Percentiles rank a stretch among this genome's conserved stretches.
phyloP scores from a whole-genome alignment of 2,797 vertebrate genomes.

The Scyliorhinus canicula region DNA sequence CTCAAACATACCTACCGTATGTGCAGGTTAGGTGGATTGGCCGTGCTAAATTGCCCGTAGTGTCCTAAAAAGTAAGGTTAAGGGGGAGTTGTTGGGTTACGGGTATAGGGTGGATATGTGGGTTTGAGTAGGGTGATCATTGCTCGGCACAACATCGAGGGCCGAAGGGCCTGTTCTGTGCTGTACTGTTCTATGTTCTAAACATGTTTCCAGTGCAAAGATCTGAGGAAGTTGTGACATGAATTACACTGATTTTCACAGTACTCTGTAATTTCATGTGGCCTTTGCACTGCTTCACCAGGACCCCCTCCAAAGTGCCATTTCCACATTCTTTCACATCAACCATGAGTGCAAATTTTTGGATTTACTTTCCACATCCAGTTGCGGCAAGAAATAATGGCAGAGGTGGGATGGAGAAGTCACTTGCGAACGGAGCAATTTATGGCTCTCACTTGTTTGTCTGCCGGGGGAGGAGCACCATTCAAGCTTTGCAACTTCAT shows the following conservation, averaged over 20 bases:
- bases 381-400: not conserved
- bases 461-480: not conserved
- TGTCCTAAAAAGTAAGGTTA: no score
- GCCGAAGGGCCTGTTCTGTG: no score
- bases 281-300: not conserved
- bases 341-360: not conserved
- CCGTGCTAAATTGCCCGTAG: no score
- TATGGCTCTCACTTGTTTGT: not conserved
- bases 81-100: no score
- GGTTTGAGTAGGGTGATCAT: no score
- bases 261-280: not conserved
- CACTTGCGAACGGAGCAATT: not conserved
- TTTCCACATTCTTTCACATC: not conserved
- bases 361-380: not conserved
- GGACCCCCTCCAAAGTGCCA: not conserved
- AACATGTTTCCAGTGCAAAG: not conserved
- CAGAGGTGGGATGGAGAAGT: not conserved
- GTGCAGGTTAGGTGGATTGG: no score
- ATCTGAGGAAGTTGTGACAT: not conserved
- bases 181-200: no score
- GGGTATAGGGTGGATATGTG: no score
- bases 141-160: no score
- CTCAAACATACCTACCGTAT: not conserved
- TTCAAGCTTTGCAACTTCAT: not conserved
- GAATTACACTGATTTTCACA: not conserved